Conservation (phyloP, 2,888 invertebrate genomes). For the Cryptus armator region DNA sequence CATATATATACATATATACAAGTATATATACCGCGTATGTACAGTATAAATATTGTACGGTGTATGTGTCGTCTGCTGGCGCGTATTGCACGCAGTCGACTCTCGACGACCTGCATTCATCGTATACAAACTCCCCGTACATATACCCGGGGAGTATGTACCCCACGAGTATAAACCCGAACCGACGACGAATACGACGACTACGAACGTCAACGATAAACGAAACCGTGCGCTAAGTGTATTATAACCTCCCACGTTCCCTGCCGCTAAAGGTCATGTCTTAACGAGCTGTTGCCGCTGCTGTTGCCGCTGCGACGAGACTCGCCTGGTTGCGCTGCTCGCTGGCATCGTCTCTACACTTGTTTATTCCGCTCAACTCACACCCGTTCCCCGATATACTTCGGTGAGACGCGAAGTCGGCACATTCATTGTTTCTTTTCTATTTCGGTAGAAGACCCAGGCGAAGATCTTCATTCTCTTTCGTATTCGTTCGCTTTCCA, state of each 20-base stretch:
- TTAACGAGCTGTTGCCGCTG: slow-evolving; percentile 77
- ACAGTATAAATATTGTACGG: background rate
- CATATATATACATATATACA: slow-evolving; percentile 1
- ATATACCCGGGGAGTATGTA: background rate
- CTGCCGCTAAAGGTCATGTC: slow-evolving; percentile 83
- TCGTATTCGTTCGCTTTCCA: background rate
- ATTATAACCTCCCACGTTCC: slow-evolving; percentile 82
- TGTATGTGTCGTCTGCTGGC: slow-evolving; percentile 59
- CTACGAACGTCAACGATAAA: slow-evolving; percentile 74
- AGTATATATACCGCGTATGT: background rate
- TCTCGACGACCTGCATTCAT: slow-evolving; percentile 77
- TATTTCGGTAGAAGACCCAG: slow-evolving; percentile 56
- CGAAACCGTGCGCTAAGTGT: slow-evolving; percentile 78
- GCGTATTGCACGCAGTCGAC: slow-evolving; percentile 72
- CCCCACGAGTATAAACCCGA: background rate
- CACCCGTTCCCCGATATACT: slow-evolving; percentile 39
- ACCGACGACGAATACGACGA: slow-evolving; percentile 52
- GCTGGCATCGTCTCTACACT: slow-evolving; percentile 39
- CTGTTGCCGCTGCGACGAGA: slow-evolving; percentile 70
- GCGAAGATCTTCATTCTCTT: slow-evolving; percentile 30
- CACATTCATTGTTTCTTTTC: slow-evolving; percentile 35
- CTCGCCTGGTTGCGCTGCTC: slow-evolving; percentile 36
- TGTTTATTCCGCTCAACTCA: slow-evolving; percentile 55
- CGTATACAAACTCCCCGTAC: slow-evolving; percentile 56
- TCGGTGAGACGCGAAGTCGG: slow-evolving; percentile 21